phyloP scores from a whole-genome alignment of 1,140 invertebrate genomes.

The Atopsyche davidsoni region DNA sequence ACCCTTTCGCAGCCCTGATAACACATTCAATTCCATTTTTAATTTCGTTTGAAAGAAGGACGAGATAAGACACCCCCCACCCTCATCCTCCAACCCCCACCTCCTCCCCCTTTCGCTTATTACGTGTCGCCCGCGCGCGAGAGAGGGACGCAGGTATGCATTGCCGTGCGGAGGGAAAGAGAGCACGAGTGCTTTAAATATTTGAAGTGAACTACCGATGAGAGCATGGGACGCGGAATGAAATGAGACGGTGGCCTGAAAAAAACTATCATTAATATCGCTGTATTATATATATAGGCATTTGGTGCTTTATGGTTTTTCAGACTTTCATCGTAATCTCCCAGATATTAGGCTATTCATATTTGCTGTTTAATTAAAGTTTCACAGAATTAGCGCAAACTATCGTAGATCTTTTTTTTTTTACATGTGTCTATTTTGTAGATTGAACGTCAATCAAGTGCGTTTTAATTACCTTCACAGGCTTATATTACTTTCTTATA shows the following conservation, averaged over 20 bases:
- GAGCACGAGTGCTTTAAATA: conserved; percentile 13
- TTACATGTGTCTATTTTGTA: too few species aligned
- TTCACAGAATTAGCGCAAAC: too few species aligned
- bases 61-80: conserved; percentile 29
- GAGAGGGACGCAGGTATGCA: conserved; percentile 12
- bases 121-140: conserved; percentile 7
- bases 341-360: too few species aligned
- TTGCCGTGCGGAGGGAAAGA: conserved; percentile 4
- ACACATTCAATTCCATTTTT: conserved; percentile 30
- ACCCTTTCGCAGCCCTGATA: conserved; percentile 14
- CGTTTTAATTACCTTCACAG: too few species aligned
- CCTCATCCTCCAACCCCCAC: conserved; percentile 3
- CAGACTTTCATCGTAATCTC: too few species aligned
- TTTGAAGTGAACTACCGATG: conserved; percentile 21
- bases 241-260: conserved; percentile 5
- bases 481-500: too few species aligned
- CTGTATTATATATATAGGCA: too few species aligned
- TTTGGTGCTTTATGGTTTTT: too few species aligned
- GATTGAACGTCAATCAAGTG: too few species aligned
- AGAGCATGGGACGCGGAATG: conserved; percentile 6
- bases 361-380: too few species aligned
- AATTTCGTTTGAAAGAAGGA: conserved; percentile 30
- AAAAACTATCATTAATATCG: too few species aligned
- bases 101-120: conserved; percentile 20
- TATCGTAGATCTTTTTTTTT: too few species aligned